Evolutionary conservation across 2,888 invertebrate genomes (phyloP).

Genomic region (Drosophila prostipennis): DNA sequence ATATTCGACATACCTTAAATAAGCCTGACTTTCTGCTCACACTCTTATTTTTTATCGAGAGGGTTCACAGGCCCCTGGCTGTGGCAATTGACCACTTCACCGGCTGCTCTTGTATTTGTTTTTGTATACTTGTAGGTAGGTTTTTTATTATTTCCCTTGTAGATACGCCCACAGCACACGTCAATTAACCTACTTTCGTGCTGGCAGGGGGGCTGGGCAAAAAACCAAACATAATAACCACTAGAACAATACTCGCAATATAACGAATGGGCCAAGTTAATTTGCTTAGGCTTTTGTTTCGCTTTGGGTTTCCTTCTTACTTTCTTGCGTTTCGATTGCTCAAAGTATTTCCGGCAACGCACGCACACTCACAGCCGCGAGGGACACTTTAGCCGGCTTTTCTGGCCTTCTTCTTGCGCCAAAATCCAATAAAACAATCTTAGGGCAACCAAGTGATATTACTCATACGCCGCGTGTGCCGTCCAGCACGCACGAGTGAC

Average conservation of each 20-base stretch:
- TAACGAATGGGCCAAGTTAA: conserved; percentile 59
- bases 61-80: conserved; percentile 19
- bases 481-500: conserved; percentile 64
- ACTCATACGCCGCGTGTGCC: conserved; percentile 57
- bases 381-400: conserved; percentile 71
- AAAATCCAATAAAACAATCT: conserved; percentile 65
- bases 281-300: conserved; percentile 58
- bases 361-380: conserved; percentile 15
- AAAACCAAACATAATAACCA: conserved; percentile 44
- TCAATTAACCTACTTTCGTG: conserved; percentile 68
- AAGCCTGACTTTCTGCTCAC: conserved; percentile 2
- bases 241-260: conserved; percentile 20
- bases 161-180: conserved; percentile 56
- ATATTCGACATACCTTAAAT: conserved; percentile 21
- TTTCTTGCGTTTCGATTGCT: conserved; percentile 41
- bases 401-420: conserved; percentile 61
- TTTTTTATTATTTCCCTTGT: conserved; percentile 44
- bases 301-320: conserved; percentile 10
- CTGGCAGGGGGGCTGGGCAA: conserved; percentile 39
- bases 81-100: conserved; percentile 26
- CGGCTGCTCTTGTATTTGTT: conserved; percentile 17
- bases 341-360: conserved; percentile 43
- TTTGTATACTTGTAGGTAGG: conserved; percentile 26
- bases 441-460: conserved; percentile 16
- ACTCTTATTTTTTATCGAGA: neutral